Evolutionary conservation across 1,140 invertebrate genomes (phyloP).

Genomic region (Apis mellifera): Amel_HAv3.1 CM009937.2:1265501-1266000

Average conservation of each 20-base stretch:
- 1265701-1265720: conserved; percentile 16
- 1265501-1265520: not conserved
- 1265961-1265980: conserved; percentile 32
- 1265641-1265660: conserved; percentile 15
- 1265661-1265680: conserved; percentile 4
- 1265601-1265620: not conserved
- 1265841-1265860: not conserved
- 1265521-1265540: not conserved
- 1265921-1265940: conserved; percentile 42
- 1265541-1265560: not conserved
- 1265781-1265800: not conserved
- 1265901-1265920: too few species aligned
- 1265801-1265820: too few species aligned
- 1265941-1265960: conserved; percentile 52
- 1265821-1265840: too few species aligned
- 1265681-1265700: conserved; percentile 11
- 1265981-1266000: conserved; percentile 75
- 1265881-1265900: too few species aligned
- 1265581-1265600: conserved; percentile 4
- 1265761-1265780: too few species aligned
- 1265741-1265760: too few species aligned
- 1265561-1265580: not conserved
- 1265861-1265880: not conserved
- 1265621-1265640: conserved; percentile 33
- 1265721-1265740: conserved; percentile 11